A percentile compares a stretch with the other conserved stretches of the same genome.
Conservation (phyloP, 2,797 vertebrate genomes). For the Cyprinella venusta region DNA sequence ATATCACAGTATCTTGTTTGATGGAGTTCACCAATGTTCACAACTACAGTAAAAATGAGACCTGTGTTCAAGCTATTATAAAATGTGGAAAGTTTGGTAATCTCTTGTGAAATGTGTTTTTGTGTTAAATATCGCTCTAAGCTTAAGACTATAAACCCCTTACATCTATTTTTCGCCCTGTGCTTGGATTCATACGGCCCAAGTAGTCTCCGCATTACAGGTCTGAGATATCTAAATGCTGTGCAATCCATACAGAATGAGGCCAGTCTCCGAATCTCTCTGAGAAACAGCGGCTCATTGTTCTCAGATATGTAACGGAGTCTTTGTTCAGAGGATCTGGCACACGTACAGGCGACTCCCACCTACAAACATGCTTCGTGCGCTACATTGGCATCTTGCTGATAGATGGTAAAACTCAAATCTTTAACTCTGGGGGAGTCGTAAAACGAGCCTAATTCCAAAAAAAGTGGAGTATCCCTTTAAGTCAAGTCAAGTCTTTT, state of each 20-base stretch:
- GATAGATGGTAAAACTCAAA: not conserved
- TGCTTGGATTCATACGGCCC: not conserved
- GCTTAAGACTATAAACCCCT: slow-evolving; percentile 28
- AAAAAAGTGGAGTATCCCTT: too few relatives aligned
- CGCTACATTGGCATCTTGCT: slow-evolving; percentile 7
- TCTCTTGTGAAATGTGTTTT: slow-evolving; percentile 20
- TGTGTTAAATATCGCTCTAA: not conserved
- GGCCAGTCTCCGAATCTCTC: not conserved
- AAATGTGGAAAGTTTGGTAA: not conserved
- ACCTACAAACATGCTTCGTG: not conserved
- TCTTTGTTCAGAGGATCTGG: slow-evolving; percentile 45
- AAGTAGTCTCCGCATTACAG: not conserved
- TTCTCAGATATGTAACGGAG: slow-evolving; percentile 9
- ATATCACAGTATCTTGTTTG: not conserved
- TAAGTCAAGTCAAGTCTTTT: too few relatives aligned
- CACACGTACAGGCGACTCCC: slow-evolving; percentile 6
- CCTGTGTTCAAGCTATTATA: not conserved
- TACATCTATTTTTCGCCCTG: not conserved
- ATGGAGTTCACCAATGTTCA: not conserved
- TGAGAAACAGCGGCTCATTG: slow-evolving; percentile 37
- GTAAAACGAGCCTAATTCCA: too few relatives aligned
- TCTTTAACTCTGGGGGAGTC: too few relatives aligned
- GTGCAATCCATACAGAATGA: not conserved
- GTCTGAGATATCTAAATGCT: slow-evolving; percentile 2
- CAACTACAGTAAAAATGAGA: not conserved